Evolutionary conservation across 2,888 invertebrate species (phyloP).

Genomic region (Nasonia oneida): DNA sequence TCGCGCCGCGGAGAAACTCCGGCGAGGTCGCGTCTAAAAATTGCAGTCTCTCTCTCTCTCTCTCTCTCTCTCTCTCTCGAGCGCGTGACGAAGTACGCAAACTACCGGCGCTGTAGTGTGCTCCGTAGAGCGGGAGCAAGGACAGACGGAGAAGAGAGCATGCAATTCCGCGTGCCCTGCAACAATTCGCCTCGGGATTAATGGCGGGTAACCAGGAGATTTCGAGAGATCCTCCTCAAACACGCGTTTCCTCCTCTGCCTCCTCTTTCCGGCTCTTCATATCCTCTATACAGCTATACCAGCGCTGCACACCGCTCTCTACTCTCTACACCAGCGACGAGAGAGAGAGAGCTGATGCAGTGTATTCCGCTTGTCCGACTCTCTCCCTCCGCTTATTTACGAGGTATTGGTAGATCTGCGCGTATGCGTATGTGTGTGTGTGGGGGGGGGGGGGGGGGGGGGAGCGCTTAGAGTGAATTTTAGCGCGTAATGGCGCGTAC

Average conservation of each 20-base stretch:
- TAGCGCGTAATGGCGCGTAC: constrained; percentile 14
- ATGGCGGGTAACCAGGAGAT: constrained; percentile 58
- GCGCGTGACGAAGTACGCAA: constrained; percentile 41
- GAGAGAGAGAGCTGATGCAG: not conserved
- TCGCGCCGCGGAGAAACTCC: not conserved
- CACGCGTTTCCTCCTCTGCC: constrained; percentile 34
- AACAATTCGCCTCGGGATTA: constrained; percentile 56
- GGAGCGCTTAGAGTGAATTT: not conserved
- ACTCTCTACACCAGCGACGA: not conserved
- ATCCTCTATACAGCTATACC: not conserved
- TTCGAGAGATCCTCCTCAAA: constrained; percentile 57
- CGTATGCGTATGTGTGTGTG: not conserved
- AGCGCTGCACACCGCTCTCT: not conserved
- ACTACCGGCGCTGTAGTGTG: constrained; percentile 10
- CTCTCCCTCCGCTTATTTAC: not conserved
- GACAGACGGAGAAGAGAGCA: constrained; percentile 51
- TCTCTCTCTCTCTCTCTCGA: not conserved
- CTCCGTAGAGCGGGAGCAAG: constrained; percentile 16
- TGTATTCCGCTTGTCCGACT: constrained; percentile 2
- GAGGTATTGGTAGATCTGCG: not conserved
- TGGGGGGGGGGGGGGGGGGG: not conserved
- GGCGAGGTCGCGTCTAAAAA: constrained; percentile 17
- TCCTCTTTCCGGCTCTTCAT: not conserved
- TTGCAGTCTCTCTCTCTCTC: not conserved
- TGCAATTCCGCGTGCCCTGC: constrained; percentile 50